Percentiles rank a stretch among this genome's conserved stretches.
These are phyloP conservation scores for Trematomus bernacchii DNA, from an alignment of 2,797 vertebrate genomes.

Conservation along the genomic window DNA sequence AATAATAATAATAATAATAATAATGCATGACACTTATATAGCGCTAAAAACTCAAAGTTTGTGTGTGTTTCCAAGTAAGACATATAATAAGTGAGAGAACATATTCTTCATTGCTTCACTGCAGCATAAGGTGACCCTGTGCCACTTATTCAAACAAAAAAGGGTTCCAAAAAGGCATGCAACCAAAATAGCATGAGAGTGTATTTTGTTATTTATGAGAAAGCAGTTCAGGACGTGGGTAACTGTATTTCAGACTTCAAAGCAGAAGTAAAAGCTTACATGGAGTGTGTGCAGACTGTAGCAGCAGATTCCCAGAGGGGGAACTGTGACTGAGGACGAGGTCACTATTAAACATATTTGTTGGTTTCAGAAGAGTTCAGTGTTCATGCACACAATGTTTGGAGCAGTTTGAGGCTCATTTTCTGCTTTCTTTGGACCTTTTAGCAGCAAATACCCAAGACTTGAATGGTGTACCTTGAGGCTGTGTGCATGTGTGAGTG, in stretches of 20 bases:
- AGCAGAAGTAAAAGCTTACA: conserved; percentile 34
- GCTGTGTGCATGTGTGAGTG: too few relatives aligned
- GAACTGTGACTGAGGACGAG: background rate
- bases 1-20: too few relatives aligned
- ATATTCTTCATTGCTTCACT: conserved; percentile 1
- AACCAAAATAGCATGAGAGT: conserved; percentile 41
- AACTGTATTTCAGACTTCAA: conserved; percentile 49
- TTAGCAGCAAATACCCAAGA: too few relatives aligned
- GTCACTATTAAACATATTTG: background rate
- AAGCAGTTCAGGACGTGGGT: conserved; percentile 35
- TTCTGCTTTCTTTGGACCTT: too few relatives aligned
- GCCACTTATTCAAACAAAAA: background rate
- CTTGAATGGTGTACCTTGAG: too few relatives aligned
- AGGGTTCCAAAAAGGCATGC: conserved; percentile 9
- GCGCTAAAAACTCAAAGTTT: too few relatives aligned
- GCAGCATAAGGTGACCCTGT: conserved; percentile 1
- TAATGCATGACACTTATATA: too few relatives aligned
- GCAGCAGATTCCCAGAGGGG: conserved; percentile 16
- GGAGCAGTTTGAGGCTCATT: too few relatives aligned
- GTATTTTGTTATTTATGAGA: conserved; percentile 44
- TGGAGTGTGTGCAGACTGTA: conserved; percentile 22
- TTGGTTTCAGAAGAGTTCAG: background rate
- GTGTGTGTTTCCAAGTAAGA: too few relatives aligned
- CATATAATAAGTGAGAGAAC: background rate
- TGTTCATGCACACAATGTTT: too few relatives aligned